Evolutionary conservation across 2,797 vertebrate genomes (phyloP).

Genomic region (Balearica regulorum): DNA sequence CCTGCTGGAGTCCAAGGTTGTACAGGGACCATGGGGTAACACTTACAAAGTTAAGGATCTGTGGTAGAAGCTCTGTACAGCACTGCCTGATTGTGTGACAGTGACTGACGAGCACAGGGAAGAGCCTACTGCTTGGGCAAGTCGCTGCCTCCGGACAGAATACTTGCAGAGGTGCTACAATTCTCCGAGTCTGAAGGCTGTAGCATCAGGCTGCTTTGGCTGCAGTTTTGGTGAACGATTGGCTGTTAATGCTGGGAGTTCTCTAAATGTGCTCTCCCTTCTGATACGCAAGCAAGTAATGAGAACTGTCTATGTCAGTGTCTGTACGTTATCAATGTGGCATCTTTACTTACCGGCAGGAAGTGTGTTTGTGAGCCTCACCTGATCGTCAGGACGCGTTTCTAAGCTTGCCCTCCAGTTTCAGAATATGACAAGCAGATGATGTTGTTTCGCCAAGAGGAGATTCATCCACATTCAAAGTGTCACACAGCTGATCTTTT

Average conservation of each 20-base stretch:
- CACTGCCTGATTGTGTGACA: too few species aligned
- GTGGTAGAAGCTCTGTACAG: neutral
- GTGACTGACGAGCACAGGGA: rapidly evolving
- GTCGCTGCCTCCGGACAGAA: neutral
- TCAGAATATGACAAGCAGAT: neutral
- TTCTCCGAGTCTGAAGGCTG: neutral
- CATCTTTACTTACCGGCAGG: neutral
- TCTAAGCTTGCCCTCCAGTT: neutral
- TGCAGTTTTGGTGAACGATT: neutral
- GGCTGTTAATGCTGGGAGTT: neutral
- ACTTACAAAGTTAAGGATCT: neutral
- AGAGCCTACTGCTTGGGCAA: rapidly evolving
- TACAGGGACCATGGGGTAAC: rapidly evolving
- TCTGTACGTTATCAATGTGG: rapidly evolving
- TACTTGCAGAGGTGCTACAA: rapidly evolving
- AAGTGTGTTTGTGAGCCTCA: neutral
- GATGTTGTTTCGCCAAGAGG: neutral
- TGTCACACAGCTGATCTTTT: neutral
- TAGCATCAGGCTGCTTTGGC: neutral
- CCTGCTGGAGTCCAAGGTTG: neutral
- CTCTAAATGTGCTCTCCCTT: neutral
- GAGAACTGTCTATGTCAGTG: rapidly evolving
- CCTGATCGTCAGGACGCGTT: rapidly evolving
- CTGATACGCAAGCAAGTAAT: neutral
- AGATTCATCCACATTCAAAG: neutral